These are phyloP conservation scores for Pangasius sanitwongsei DNA, from an alignment of 2,797 vertebrate species.

Conservation along the genomic window DNA sequence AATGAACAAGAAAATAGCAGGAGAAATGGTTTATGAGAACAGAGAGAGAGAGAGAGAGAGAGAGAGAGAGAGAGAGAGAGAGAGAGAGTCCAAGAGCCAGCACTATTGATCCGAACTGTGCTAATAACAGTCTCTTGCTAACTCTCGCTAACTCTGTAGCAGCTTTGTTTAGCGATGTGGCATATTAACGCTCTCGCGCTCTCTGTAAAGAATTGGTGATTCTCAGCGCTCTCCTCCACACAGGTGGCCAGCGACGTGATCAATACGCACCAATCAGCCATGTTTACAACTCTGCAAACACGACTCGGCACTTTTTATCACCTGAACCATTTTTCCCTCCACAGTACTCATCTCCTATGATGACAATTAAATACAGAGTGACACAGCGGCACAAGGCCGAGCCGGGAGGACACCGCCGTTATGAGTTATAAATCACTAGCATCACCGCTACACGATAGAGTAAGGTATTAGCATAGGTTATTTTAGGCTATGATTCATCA, in stretches of 20 bases:
- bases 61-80: background rate
- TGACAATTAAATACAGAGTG: background rate
- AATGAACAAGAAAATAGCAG: background rate
- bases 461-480: constrained; percentile 36
- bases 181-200: background rate
- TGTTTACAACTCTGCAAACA: background rate
- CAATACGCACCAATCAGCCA: constrained; percentile 1
- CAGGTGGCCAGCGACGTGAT: constrained; percentile 4
- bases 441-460: background rate
- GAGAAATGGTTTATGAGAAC: background rate
- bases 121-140: background rate
- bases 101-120: background rate
- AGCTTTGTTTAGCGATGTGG: background rate
- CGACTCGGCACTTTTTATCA: background rate
- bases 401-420: background rate
- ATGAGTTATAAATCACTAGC: background rate
- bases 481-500: constrained; percentile 39
- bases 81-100: background rate
- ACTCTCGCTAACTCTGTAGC: background rate
- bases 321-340: too few species aligned
- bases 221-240: background rate
- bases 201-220: too few species aligned
- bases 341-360: background rate
- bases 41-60: background rate
- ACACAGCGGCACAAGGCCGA: background rate